A percentile compares a stretch with the other conserved stretches of the same genome.
phyloP scores from a whole-genome alignment of 2,888 invertebrate species.

The Callosobruchus maculatus region DNA sequence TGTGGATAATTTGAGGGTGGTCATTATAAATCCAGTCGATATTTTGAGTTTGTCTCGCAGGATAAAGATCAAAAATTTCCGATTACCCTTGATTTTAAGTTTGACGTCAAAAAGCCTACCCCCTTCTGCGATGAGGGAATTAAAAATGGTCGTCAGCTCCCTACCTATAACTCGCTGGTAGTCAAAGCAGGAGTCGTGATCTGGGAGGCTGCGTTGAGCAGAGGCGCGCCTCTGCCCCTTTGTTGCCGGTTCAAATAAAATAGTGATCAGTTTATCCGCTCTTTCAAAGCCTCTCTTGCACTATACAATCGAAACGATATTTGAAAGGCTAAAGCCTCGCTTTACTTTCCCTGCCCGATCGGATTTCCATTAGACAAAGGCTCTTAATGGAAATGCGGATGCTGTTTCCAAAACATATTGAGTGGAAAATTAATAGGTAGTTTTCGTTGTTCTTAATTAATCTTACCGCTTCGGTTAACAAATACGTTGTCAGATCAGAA shows the following conservation, averaged over 20 bases:
- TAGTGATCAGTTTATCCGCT: neutral
- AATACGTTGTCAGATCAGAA: too few relatives aligned
- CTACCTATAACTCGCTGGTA: neutral
- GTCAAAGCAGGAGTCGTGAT: neutral
- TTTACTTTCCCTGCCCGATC: neutral
- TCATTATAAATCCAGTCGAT: too few relatives aligned
- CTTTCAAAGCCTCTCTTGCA: neutral
- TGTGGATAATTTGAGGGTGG: too few relatives aligned
- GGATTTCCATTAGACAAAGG: neutral
- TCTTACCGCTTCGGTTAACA: too few relatives aligned
- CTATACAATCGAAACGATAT: neutral
- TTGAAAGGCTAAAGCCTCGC: neutral
- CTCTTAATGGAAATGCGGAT: too few relatives aligned
- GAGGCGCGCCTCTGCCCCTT: neutral
- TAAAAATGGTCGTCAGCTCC: neutral
- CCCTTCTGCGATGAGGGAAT: neutral
- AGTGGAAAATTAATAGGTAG: too few relatives aligned
- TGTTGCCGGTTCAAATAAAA: neutral
- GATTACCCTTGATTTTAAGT: too few relatives aligned
- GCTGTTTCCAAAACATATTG: too few relatives aligned
- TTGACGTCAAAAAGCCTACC: too few relatives aligned
- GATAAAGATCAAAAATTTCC: too few relatives aligned
- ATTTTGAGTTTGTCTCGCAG: too few relatives aligned
- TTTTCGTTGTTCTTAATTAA: too few relatives aligned
- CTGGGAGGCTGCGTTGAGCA: neutral